Percentiles rank a stretch among this genome's conserved stretches.
Conservation (phyloP, 2,888 invertebrate species). For the Scaptodrosophila latifasciaeformis region DNA sequence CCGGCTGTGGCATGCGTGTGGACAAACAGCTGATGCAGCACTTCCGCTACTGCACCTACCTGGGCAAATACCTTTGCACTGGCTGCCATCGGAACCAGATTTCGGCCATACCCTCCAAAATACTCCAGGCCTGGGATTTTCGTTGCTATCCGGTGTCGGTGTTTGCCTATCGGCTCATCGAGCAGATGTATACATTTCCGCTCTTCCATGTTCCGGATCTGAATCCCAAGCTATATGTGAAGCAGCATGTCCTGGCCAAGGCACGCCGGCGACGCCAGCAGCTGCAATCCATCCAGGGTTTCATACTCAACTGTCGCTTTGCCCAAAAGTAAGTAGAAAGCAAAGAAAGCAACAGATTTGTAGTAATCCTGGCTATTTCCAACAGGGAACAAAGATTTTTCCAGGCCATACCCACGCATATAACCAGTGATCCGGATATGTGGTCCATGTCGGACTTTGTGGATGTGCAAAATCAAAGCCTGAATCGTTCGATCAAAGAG, state of each 20-base stretch:
- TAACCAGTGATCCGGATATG: constrained; percentile 80
- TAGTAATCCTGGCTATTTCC: neutral
- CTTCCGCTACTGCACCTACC: constrained; percentile 88
- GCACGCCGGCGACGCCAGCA: constrained; percentile 80
- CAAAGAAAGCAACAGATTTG: neutral
- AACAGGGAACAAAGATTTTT: constrained; percentile 77
- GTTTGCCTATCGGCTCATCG: constrained; percentile 85
- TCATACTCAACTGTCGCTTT: constrained; percentile 82
- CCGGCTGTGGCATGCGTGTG: constrained; percentile 89
- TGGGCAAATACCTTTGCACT: constrained; percentile 90
- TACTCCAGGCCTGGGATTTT: constrained; percentile 76
- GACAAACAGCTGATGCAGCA: constrained; percentile 82
- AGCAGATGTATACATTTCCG: constrained; percentile 86
- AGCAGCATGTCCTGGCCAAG: constrained; percentile 79
- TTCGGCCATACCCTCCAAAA: constrained; percentile 82
- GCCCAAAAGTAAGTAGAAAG: constrained; percentile 77
- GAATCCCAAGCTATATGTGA: constrained; percentile 81
- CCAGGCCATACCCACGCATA: constrained; percentile 78
- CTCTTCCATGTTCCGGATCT: constrained; percentile 84
- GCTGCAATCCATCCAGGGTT: constrained; percentile 82
- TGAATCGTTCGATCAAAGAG: constrained; percentile 78
- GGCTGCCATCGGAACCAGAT: constrained; percentile 88
- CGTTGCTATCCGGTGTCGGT: constrained; percentile 87
- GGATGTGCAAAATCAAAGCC: constrained; percentile 79
- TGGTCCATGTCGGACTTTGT: constrained; percentile 85